Evolutionary conservation across 2,888 invertebrate species (phyloP), one percentile per base, ranked within the genome.

Genomic region (Cistogaster globosa): DNA sequence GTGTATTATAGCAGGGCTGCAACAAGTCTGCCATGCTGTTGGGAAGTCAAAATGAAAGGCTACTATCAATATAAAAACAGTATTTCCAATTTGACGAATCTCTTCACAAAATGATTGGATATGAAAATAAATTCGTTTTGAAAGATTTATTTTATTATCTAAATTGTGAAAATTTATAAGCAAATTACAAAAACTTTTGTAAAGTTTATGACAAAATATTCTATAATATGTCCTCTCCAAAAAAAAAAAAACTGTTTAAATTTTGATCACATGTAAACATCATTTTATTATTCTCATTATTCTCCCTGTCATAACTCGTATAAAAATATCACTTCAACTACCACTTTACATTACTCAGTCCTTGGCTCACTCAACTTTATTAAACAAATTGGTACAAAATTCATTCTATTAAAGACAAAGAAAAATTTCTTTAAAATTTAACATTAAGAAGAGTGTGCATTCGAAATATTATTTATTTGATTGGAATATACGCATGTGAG

Each of bases 221-320:
- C 12, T 42, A 55, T 55, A 45, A 60, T 60, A 74, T 67, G n/a
- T 68, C 38, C 38, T 62, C 12, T 45, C 36, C 36, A 68, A 74
- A 42, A 69, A 79, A 45, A 68, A 74, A 42, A 69, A 79, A 75
- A 60, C 11, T 77, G 42, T 76, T 76, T 71, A 71, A 67, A 84
- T 84, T 80, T 80, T 76, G 77, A 77, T 77, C 81, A 81, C 84
- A 84, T 84, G 9, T 22, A 60, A 71, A 58, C 60, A 48, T 48
- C 63, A 57, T n/a, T 42, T 69, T 38, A 51, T 38, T 60, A 80
- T 80, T 67, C 26, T 62, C 53, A 38, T 69, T 63, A 69, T 63
- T 57, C 51, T 81, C 22, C 20, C 62, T 55, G 38, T 62, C 60
- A 68, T 55, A 67, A 45, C 7, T 12, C 12, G 4, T 12, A 11